Evolutionary conservation across 2,113 vertebrate genomes (phyloP), one percentile per base, ranked within the genome.

Genomic region (Xiphophorus couchianus): DNA sequence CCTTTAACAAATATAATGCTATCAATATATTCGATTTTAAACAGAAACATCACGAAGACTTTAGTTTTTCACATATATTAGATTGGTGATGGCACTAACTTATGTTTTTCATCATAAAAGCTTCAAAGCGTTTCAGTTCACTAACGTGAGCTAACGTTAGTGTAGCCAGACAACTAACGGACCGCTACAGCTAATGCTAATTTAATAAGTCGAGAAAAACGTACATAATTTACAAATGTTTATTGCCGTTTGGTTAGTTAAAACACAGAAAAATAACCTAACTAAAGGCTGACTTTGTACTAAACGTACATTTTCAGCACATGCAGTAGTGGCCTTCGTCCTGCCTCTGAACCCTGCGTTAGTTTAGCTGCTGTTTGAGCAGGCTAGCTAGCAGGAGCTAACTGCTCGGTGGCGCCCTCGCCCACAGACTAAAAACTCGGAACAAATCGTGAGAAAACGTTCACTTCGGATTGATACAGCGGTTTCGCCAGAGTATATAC

Each of bases 361-460:
- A 72, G 74, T 82, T 86, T 66, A 66, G 71, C 82, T 76, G 76
- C 74, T 81, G 83, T 69, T 83, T 66, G 83, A 76, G 51, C 51
- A 25, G 22, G 51, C 77, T 37, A 28, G 87, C 84, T 90, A 84
- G 77, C 80, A 31, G 12, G 44, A 69, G 84, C 82, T 89, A 86
- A 71, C 69, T 66, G 73, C 80, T 91, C 29, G 86, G 78, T 86
- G 80, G 91, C 89, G 90, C 89, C 85, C 86, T 90, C 90, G 87
- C 81, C 83, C 80, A 85, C 7, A 65, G 33, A 30, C 51, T 58
- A 25, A 31, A 28, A 14, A 67, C 70, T 62, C 25, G 2, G 2
- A 83, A 62, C 27, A 37, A 62, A 69, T 61, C 62, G 25, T 33
- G 62, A 30, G 25, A 39, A 54, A 67, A 74, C 73, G 72, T 76